A percentile compares a stretch with the other conserved stretches of the same genome.
These are phyloP conservation scores for Bellardia bayeri DNA, from an alignment of 2,888 invertebrate species.

Conservation along the genomic window DNA sequence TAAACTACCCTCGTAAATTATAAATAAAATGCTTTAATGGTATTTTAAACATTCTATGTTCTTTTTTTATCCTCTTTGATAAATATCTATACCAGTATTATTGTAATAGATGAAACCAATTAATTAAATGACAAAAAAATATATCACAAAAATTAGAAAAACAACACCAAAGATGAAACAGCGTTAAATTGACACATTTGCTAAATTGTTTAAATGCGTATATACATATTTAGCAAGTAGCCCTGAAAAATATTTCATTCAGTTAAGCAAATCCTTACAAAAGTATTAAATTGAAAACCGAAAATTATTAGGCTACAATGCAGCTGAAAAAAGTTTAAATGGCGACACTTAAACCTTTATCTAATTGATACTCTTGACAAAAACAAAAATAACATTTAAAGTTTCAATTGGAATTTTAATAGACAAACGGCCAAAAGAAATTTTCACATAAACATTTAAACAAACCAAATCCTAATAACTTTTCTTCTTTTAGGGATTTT, in stretches of 20 bases:
- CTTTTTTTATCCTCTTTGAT: background rate
- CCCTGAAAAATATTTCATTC: background rate
- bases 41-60: no score
- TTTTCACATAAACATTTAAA: background rate
- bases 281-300: background rate
- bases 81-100: background rate
- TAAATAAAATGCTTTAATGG: no score
- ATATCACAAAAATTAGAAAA: background rate
- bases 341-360: background rate
- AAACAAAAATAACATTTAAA: background rate
- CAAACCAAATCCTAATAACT: background rate
- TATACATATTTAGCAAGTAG: background rate
- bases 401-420: slow-evolving; percentile 6
- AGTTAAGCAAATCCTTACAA: background rate
- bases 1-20: no score
- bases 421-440: slow-evolving; percentile 1
- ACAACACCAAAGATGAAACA: background rate
- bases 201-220: background rate
- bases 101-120: background rate
- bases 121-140: background rate
- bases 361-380: background rate
- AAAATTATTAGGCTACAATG: background rate
- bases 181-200: background rate
- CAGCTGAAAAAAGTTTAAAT: background rate
- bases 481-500: background rate